Evolutionary conservation across 2,888 invertebrate species (phyloP).

Genomic region (Clusia tigrina): DNA sequence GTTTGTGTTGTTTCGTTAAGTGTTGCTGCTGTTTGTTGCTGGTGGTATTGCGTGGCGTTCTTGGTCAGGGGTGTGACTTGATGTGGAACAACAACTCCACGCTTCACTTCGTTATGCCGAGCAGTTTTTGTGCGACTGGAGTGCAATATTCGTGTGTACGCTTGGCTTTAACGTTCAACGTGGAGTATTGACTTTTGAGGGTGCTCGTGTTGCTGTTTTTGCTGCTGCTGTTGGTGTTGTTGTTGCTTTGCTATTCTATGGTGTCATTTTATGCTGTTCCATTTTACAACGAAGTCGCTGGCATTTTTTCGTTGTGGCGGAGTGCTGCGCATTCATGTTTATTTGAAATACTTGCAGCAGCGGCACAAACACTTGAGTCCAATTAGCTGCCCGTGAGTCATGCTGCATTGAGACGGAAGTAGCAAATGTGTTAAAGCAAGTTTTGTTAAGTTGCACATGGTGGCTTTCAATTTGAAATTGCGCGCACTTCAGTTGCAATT

Average conservation of each 20-base stretch:
- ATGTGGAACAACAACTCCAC: conserved; percentile 2
- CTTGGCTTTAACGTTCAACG: neutral
- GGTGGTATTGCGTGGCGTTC: neutral
- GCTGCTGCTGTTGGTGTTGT: neutral
- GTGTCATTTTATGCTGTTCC: conserved; percentile 5
- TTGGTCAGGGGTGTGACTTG: neutral
- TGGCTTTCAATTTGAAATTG: no score
- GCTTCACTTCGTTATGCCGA: neutral
- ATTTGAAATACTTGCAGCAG: neutral
- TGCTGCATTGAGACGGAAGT: neutral
- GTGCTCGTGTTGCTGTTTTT: conserved; percentile 1
- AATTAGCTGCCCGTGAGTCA: conserved; percentile 6
- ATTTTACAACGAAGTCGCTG: neutral
- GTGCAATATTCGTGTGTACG: neutral
- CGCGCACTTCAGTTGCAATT: no score
- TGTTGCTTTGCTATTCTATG: neutral
- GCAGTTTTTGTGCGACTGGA: neutral
- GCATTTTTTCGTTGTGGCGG: neutral
- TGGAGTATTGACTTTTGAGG: neutral
- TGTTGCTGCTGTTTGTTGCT: conserved; percentile 16
- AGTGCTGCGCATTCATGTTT: neutral
- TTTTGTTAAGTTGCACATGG: no score
- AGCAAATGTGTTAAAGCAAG: neutral
- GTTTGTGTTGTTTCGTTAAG: conserved; percentile 1
- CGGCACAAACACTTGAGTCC: neutral